Conservation (phyloP, 2,797 vertebrate species). For the Pseudomugil gertrudae region DNA sequence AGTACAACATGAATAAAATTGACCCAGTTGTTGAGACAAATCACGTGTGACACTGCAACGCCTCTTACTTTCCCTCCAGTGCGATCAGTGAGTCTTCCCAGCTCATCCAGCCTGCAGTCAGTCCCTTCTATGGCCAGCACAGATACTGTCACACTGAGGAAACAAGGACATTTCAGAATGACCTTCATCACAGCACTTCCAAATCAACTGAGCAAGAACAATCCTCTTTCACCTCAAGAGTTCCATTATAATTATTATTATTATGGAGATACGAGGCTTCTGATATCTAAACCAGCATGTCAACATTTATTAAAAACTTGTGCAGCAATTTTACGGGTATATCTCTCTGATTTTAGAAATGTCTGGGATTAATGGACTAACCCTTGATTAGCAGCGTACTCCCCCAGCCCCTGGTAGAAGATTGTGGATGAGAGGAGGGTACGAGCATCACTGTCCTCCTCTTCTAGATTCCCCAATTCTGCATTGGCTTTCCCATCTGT, state of each 20-base stretch:
- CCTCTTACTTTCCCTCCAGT: slow-evolving; percentile 77
- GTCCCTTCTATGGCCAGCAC: slow-evolving; percentile 82
- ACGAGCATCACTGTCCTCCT: slow-evolving; percentile 66
- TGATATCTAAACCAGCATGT: neutral
- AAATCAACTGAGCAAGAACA: slow-evolving; percentile 10
- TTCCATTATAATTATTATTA: neutral
- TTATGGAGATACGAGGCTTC: neutral
- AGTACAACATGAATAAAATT: neutral
- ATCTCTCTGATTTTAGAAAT: neutral
- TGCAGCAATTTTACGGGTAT: neutral
- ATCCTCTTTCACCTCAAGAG: neutral
- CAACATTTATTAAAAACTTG: neutral
- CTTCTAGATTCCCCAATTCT: slow-evolving; percentile 77
- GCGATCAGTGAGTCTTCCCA: slow-evolving; percentile 79
- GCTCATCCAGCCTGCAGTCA: slow-evolving; percentile 80
- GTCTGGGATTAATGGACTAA: slow-evolving; percentile 33
- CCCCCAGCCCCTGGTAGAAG: slow-evolving; percentile 82
- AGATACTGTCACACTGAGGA: slow-evolving; percentile 78
- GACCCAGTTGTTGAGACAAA: neutral
- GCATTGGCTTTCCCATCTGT: slow-evolving; percentile 83
- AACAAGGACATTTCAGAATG: slow-evolving; percentile 28
- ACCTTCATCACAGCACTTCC: slow-evolving; percentile 16
- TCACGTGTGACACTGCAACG: neutral
- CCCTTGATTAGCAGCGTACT: slow-evolving; percentile 74
- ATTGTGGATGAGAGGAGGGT: slow-evolving; percentile 77